These are phyloP conservation scores for Leuciscus waleckii DNA, from an alignment of 2,797 vertebrate genomes.

Conservation along the genomic window DNA sequence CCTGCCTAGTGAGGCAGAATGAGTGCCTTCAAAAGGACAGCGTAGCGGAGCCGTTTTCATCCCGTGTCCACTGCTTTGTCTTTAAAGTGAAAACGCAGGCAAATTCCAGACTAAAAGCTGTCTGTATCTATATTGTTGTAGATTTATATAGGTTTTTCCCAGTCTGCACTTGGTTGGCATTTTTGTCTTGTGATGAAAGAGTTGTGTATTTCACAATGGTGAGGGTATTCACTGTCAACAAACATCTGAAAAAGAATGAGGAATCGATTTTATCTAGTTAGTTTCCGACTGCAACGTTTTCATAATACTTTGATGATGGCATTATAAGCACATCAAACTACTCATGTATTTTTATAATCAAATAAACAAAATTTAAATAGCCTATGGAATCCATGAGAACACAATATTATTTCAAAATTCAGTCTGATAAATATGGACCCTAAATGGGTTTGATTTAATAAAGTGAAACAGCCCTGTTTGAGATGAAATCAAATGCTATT, in stretches of 20 bases:
- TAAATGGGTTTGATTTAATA: neutral
- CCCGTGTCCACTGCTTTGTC: slow-evolving; percentile 58
- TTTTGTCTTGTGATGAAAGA: slow-evolving; percentile 42
- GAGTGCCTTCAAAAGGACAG: slow-evolving; percentile 48
- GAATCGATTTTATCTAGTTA: neutral
- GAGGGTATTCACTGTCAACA: slow-evolving; percentile 28
- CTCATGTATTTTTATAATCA: neutral
- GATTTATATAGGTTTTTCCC: slow-evolving; percentile 48
- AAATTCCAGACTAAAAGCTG: slow-evolving; percentile 62
- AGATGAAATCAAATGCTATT: neutral
- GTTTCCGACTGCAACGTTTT: neutral
- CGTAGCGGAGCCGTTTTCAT: slow-evolving; percentile 45
- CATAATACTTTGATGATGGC: neutral
- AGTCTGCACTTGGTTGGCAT: slow-evolving; percentile 33
- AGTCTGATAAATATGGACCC: neutral
- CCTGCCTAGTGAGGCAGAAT: slow-evolving; percentile 55
- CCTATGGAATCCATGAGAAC: neutral
- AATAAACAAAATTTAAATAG: neutral
- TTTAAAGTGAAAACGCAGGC: slow-evolving; percentile 63
- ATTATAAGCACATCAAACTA: neutral
- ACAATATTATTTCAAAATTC: neutral
- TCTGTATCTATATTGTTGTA: slow-evolving; percentile 60
- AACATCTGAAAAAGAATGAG: slow-evolving; percentile 14
- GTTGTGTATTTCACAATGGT: slow-evolving; percentile 15
- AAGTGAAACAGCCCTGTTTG: neutral